Evolutionary conservation across 1,140 invertebrate genomes (phyloP).

Genomic region (Himalopsyche phryganea): DNA sequence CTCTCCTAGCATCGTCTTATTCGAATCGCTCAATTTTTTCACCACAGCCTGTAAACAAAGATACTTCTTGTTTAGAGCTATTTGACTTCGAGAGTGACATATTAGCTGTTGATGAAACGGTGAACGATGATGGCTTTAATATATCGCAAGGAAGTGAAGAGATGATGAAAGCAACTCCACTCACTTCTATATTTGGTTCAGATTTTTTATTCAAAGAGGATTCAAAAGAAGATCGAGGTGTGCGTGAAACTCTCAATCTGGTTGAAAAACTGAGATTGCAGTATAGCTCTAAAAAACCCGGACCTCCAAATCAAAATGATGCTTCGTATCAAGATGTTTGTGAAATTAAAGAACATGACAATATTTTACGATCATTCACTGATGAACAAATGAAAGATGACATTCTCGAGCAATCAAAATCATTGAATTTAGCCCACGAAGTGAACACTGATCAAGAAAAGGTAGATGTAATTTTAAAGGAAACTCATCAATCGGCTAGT

Average conservation of each 20-base stretch:
- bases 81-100: constrained; percentile 68
- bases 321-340: constrained; percentile 12
- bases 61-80: constrained; percentile 55
- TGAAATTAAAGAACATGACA: constrained; percentile 25
- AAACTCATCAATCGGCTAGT: too few species aligned
- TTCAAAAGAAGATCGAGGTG: constrained; percentile 61
- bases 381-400: constrained; percentile 14
- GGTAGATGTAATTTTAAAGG: too few species aligned
- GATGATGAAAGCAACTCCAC: constrained; percentile 52
- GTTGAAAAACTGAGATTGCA: constrained; percentile 72
- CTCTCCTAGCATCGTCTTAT: constrained; percentile 35
- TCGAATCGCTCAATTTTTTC: constrained; percentile 67
- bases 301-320: constrained; percentile 25
- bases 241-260: constrained; percentile 71
- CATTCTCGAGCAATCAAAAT: constrained; percentile 6
- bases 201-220: constrained; percentile 70
- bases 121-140: constrained; percentile 61
- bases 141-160: constrained; percentile 60
- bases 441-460: too few species aligned
- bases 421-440: neutral
- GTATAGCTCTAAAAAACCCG: constrained; percentile 35
- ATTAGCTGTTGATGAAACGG: constrained; percentile 57
- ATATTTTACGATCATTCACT: neutral
- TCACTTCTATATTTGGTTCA: constrained; percentile 61
- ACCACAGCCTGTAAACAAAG: constrained; percentile 62